A percentile compares a stretch with the other conserved stretches of the same genome.
Evolutionary conservation across 1,140 invertebrate species (phyloP).

Genomic region (Heliconius eleuchia): DNA sequence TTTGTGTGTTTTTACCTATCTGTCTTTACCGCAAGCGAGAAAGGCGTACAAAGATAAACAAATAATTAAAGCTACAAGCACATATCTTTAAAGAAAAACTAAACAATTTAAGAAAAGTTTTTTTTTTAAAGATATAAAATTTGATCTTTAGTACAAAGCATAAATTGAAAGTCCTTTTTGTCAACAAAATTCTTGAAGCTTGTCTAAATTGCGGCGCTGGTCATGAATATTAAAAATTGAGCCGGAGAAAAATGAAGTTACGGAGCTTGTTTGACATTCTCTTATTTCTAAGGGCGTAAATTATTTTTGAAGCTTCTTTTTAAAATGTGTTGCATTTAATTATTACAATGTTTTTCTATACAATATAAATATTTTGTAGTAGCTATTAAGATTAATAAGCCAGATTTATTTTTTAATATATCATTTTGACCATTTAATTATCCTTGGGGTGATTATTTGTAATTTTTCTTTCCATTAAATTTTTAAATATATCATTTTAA

Average conservation of each 20-base stretch:
- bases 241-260: constrained; percentile 10
- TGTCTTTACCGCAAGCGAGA: neutral
- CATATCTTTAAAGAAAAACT: neutral
- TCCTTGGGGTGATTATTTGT: no score
- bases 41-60: neutral
- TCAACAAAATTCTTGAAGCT: constrained; percentile 7
- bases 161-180: constrained; percentile 14
- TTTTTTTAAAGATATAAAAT: neutral
- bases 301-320: neutral
- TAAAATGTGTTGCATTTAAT: neutral
- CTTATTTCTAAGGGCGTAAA: neutral
- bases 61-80: neutral
- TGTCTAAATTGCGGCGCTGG: constrained; percentile 19
- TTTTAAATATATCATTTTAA: no score
- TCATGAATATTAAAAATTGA: constrained; percentile 22
- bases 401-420: neutral
- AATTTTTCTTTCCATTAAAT: no score
- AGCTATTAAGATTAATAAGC: neutral
- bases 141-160: neutral
- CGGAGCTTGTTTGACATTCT: constrained; percentile 4
- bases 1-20: neutral
- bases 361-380: neutral
- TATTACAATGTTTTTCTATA: neutral
- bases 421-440: no score
- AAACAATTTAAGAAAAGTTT: neutral